Evolutionary conservation across 2,113 vertebrate genomes (phyloP).

Genomic region (Urocitellus parryii): DNA sequence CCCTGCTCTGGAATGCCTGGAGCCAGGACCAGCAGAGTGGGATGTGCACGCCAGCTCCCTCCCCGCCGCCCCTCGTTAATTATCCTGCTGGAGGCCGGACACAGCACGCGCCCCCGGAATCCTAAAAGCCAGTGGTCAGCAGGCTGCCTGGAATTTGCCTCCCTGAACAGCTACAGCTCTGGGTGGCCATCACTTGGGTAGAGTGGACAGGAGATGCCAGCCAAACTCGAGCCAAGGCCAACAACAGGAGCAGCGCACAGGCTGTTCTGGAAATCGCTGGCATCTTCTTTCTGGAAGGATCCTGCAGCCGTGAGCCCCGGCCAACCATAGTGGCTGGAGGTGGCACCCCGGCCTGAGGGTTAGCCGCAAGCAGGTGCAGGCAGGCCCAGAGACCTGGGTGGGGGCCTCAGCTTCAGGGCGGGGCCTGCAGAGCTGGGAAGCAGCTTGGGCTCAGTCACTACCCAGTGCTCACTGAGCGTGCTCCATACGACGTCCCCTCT

Average conservation of each 20-base stretch:
- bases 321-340: neutral
- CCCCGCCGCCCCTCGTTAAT: conserved; percentile 52
- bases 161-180: neutral
- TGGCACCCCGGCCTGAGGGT: neutral
- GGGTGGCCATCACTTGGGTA: accelerated
- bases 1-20: conserved; percentile 62
- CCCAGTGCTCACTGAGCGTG: no score
- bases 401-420: neutral
- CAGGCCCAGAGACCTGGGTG: neutral
- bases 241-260: neutral
- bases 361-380: accelerated
- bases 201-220: neutral
- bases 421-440: neutral
- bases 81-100: neutral
- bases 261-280: accelerated
- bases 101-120: neutral
- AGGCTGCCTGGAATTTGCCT: neutral
- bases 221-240: neutral
- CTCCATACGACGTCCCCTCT: neutral
- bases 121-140: neutral
- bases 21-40: neutral
- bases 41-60: neutral
- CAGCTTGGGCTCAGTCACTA: neutral
- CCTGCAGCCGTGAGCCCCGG: neutral
- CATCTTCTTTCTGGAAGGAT: no score